These are phyloP conservation scores for Vanessa atalanta DNA, from an alignment of 1,140 invertebrate species.

Conservation along the genomic window DNA sequence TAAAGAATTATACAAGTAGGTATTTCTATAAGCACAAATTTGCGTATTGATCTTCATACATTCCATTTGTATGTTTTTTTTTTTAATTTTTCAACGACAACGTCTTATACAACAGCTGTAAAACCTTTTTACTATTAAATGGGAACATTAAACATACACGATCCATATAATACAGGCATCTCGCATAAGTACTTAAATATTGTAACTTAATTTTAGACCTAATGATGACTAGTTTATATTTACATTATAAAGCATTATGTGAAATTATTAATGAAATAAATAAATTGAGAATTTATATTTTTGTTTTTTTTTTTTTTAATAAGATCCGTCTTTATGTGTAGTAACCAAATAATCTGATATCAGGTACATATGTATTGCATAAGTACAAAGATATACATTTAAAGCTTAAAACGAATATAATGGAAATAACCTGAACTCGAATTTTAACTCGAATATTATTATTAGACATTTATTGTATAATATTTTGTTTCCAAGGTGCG, in stretches of 20 bases:
- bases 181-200: constrained; percentile 44
- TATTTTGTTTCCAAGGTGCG: too few relatives aligned
- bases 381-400: too few relatives aligned
- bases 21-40: constrained; percentile 9
- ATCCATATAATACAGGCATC: constrained; percentile 25
- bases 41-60: constrained; percentile 6
- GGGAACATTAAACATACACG: constrained; percentile 8
- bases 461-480: too few relatives aligned
- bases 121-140: constrained; percentile 1
- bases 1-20: not conserved
- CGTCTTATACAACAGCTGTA: constrained; percentile 7
- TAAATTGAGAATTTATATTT: constrained; percentile 36
- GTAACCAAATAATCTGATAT: too few relatives aligned
- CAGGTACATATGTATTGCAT: too few relatives aligned
- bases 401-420: too few relatives aligned
- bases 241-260: constrained; percentile 40
- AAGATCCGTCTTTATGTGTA: not conserved
- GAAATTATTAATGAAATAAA: constrained; percentile 45
- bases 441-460: too few relatives aligned
- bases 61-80: constrained; percentile 5
- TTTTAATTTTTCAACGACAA: not conserved
- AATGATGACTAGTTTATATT: constrained; percentile 37
- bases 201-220: constrained; percentile 42
- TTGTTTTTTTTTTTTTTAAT: constrained; percentile 22
- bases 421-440: too few relatives aligned